Evolutionary conservation across 2,888 invertebrate genomes (phyloP).

Genomic region (Parascotia fuliginaria): DNA sequence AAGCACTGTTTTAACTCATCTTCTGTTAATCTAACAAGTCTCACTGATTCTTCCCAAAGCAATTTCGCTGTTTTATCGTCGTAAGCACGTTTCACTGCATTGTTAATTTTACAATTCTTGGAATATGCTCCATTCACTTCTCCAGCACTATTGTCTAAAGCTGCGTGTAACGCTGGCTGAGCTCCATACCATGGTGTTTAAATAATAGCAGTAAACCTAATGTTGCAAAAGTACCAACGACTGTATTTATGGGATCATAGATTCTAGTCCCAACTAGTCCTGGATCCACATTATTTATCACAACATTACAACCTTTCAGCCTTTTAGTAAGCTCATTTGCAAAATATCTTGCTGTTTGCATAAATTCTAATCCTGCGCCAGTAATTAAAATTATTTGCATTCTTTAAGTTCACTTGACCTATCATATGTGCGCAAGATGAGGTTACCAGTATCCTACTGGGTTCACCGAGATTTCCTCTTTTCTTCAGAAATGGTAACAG

Average conservation of each 20-base stretch:
- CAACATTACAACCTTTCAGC: slow-evolving; percentile 86
- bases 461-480: slow-evolving; percentile 72
- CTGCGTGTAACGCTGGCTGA: slow-evolving; percentile 89
- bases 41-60: slow-evolving; percentile 42
- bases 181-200: slow-evolving; percentile 91
- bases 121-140: slow-evolving; percentile 89
- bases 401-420: slow-evolving; percentile 87
- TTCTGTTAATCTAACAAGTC: slow-evolving; percentile 85
- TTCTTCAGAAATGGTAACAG: slow-evolving; percentile 91
- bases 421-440: slow-evolving; percentile 89
- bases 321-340: slow-evolving; percentile 88
- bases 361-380: slow-evolving; percentile 77
- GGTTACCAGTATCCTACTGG: slow-evolving; percentile 90
- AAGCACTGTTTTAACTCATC: slow-evolving; percentile 86
- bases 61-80: slow-evolving; percentile 72
- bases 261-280: slow-evolving; percentile 91
- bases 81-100: slow-evolving; percentile 80
- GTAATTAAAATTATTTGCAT: slow-evolving; percentile 84
- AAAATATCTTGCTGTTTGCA: slow-evolving; percentile 87
- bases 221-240: slow-evolving; percentile 77
- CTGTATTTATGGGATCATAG: slow-evolving; percentile 77
- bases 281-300: slow-evolving; percentile 93
- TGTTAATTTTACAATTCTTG: slow-evolving; percentile 88
- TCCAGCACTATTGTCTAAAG: slow-evolving; percentile 76
- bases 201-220: slow-evolving; percentile 81